Evolutionary conservation across 2,888 invertebrate species (phyloP).

Genomic region (Cryptophagus acutangulus): DNA sequence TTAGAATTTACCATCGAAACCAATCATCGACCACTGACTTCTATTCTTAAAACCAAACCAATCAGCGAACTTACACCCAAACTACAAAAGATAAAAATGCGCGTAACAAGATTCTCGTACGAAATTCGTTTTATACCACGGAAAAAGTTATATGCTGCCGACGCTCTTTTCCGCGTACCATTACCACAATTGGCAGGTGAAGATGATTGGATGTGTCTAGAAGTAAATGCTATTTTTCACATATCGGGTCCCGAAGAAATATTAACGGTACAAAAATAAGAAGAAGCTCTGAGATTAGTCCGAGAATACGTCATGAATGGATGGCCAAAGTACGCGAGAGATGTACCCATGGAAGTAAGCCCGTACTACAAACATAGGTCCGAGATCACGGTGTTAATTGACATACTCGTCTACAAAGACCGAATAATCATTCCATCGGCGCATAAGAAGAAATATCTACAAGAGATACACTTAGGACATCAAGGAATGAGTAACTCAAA

Average conservation of each 20-base stretch:
- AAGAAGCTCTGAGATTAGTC: not conserved
- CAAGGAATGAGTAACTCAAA: slow-evolving; percentile 4
- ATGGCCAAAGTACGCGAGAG: slow-evolving; percentile 5
- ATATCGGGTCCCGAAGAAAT: no score
- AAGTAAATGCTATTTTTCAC: not conserved
- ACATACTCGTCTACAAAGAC: slow-evolving; percentile 6
- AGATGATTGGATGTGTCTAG: not conserved
- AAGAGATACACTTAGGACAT: slow-evolving; percentile 8
- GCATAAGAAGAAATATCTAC: not conserved
- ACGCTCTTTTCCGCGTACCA: slow-evolving; percentile 6
- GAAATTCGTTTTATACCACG: slow-evolving; percentile 1
- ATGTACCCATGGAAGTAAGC: not conserved
- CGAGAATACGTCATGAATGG: slow-evolving; percentile 1
- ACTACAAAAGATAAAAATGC: slow-evolving; percentile 36
- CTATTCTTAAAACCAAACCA: slow-evolving; percentile 36
- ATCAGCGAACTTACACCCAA: slow-evolving; percentile 38
- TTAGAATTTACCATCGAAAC: slow-evolving; percentile 33
- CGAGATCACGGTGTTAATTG: slow-evolving; percentile 4
- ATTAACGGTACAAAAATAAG: not conserved
- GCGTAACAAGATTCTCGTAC: slow-evolving; percentile 6
- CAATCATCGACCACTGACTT: slow-evolving; percentile 41
- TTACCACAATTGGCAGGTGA: not conserved
- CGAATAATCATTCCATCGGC: slow-evolving; percentile 5
- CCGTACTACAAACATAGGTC: slow-evolving; percentile 7
- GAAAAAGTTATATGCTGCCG: slow-evolving; percentile 3